These are phyloP conservation scores for Macaria liturata DNA, from an alignment of 2,888 invertebrate species.

Conservation along the genomic window DNA sequence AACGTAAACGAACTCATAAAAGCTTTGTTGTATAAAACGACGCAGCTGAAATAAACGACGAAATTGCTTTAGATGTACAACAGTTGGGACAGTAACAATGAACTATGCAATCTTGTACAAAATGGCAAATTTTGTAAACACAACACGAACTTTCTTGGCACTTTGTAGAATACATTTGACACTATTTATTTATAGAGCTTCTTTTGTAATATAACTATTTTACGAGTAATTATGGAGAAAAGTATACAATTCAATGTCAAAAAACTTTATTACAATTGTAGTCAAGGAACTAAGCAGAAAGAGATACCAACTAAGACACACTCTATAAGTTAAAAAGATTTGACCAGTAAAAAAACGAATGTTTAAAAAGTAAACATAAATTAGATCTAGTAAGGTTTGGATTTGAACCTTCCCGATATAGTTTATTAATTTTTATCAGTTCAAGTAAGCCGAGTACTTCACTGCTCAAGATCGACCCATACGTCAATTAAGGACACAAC, in stretches of 20 bases:
- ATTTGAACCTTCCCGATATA: no score
- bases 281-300: not conserved
- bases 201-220: not conserved
- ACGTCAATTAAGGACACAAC: no score
- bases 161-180: slow-evolving; percentile 15
- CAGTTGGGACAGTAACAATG: slow-evolving; percentile 62
- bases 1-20: slow-evolving; percentile 11
- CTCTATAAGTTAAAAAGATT: no score
- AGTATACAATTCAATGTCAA: not conserved
- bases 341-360: no score
- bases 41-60: slow-evolving; percentile 26
- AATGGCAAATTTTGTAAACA: slow-evolving; percentile 29
- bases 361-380: no score
- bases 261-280: not conserved
- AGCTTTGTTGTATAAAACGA: slow-evolving; percentile 31
- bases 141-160: slow-evolving; percentile 35
- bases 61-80: slow-evolving; percentile 53
- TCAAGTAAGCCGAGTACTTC: no score
- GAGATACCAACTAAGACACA: no score
- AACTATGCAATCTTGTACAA: slow-evolving; percentile 25
- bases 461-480: no score
- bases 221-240: not conserved
- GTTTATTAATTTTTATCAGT: no score
- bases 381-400: no score
- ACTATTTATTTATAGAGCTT: not conserved